Base-by-base conservation (phyloP, 2,888 invertebrate genomes). In the Caprella mutica region DNA sequence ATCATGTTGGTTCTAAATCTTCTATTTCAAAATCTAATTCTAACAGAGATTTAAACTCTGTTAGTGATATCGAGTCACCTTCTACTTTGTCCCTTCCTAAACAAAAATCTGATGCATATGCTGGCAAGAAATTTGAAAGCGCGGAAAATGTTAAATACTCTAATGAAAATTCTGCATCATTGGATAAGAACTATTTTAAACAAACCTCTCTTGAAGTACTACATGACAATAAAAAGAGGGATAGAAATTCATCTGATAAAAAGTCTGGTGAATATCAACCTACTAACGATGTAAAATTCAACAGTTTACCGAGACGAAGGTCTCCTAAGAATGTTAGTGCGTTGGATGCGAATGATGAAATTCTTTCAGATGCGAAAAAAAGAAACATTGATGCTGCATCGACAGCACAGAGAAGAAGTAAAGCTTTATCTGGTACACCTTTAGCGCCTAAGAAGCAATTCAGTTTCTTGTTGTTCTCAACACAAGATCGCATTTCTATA, bases 401-500 rank as follows among this genome's bases (percentile, higher is more conserved):
- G 1, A 43, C 27, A 17, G 42, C 26, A 23, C 14, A 29, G 12
- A 29, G 30, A 17, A 60, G 57, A 30, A 59, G 63, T 5, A 57
- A 59, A 52, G 58, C 57, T 24, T 52, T 56, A 27, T 55, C 56
- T 17, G 56, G 52, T 27, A 50, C 54, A 17, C 55, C 60, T 1
- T 52, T 57, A 29, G 58, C 55, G 35, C 55, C 52, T 8, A 64
- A 64, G 39, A 58, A 58, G 42, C 55, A 58, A 23, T 40, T 60
- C 12, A 55, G 56, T 6, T 50, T 46, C 17, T 29, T 64, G 52
- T 43, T 64, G 6, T 60, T 64, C 40, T 60, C 64, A 6, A 60
- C 64, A 14, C 64, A 64, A 35, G 64, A 64, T 35, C 55, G 64
- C 8, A 64, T 64, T 24, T 60, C 56, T 21, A 55, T 58, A 40